phyloP scores from a whole-genome alignment of 2,797 vertebrate species.

The Epinephelus coioides region DNA sequence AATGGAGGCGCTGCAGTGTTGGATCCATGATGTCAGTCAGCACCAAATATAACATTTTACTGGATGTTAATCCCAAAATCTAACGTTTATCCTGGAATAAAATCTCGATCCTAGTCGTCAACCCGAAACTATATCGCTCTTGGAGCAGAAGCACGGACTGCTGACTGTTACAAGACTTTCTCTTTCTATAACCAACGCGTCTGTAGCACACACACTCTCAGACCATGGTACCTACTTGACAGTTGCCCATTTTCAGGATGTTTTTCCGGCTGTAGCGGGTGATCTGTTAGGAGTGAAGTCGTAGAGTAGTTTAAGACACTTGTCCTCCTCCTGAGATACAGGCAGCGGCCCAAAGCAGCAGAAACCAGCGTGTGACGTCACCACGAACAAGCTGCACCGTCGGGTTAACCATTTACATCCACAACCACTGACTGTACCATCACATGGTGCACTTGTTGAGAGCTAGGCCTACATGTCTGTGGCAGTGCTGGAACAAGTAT shows the following conservation, averaged over 20 bases:
- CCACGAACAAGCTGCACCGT: neutral
- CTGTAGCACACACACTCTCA: neutral
- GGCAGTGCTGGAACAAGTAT: too few relatives aligned
- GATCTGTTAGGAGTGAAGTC: neutral
- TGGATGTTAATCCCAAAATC: rapidly evolving
- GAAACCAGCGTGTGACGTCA: conserved; percentile 76
- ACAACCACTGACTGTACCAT: neutral
- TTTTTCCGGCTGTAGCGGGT: conserved; percentile 1
- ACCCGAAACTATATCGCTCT: neutral
- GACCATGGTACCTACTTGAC: conserved; percentile 71
- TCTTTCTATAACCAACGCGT: neutral
- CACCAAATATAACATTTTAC: rapidly evolving
- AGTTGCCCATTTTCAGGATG: conserved; percentile 82
- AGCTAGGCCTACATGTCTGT: too few relatives aligned
- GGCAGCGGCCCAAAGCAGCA: conserved; percentile 30
- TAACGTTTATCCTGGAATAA: rapidly evolving
- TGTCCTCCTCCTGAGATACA: conserved; percentile 5
- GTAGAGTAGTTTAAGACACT: neutral
- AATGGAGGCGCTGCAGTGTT: rapidly evolving
- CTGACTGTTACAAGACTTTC: neutral
- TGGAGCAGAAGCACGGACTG: neutral
- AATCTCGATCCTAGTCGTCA: too few relatives aligned
- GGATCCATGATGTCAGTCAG: neutral
- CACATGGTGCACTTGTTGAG: too few relatives aligned
- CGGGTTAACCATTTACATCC: conserved; percentile 56